Evolutionary conservation across 2,888 invertebrate species (phyloP).

Genomic region (Parnassius glacialis): DNA sequence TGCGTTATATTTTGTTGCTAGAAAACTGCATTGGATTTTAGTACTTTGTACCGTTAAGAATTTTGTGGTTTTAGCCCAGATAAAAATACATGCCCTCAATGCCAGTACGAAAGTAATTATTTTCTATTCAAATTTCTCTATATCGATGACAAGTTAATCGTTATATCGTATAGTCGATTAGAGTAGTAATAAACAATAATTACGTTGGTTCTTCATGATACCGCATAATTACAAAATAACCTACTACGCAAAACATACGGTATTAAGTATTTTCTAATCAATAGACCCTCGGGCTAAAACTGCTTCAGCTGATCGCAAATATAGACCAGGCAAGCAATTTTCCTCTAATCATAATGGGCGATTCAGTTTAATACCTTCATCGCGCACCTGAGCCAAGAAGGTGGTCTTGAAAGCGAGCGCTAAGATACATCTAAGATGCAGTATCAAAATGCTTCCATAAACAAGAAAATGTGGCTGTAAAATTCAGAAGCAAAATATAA

Average conservation of each 20-base stretch:
- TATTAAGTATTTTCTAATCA: slow-evolving; percentile 49
- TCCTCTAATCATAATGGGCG: slow-evolving; percentile 66
- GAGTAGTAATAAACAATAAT: slow-evolving; percentile 9
- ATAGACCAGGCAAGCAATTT: slow-evolving; percentile 57
- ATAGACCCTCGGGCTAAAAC: slow-evolving; percentile 53
- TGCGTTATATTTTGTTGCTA: too few species aligned
- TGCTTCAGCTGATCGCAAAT: slow-evolving; percentile 68
- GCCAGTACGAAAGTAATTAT: too few species aligned
- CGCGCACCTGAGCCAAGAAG: slow-evolving; percentile 61
- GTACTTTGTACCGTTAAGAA: too few species aligned
- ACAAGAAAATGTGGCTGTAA: slow-evolving; percentile 11
- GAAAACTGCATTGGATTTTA: too few species aligned
- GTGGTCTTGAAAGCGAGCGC: slow-evolving; percentile 36
- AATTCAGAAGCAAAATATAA: too few species aligned
- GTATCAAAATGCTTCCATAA: slow-evolving; percentile 18
- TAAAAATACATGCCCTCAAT: too few species aligned
- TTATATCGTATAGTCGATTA: background rate
- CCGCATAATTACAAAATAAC: slow-evolving; percentile 12
- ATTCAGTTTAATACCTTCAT: slow-evolving; percentile 76
- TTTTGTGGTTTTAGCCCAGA: too few species aligned
- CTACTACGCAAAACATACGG: slow-evolving; percentile 9
- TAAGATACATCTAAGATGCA: slow-evolving; percentile 17
- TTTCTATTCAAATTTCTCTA: too few species aligned
- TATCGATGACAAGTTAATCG: too few species aligned
- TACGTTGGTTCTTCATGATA: slow-evolving; percentile 1